These are phyloP conservation scores for Emydura subglobosa DNA, from an alignment of 2,113 vertebrate genomes.

Conservation along the genomic window DNA sequence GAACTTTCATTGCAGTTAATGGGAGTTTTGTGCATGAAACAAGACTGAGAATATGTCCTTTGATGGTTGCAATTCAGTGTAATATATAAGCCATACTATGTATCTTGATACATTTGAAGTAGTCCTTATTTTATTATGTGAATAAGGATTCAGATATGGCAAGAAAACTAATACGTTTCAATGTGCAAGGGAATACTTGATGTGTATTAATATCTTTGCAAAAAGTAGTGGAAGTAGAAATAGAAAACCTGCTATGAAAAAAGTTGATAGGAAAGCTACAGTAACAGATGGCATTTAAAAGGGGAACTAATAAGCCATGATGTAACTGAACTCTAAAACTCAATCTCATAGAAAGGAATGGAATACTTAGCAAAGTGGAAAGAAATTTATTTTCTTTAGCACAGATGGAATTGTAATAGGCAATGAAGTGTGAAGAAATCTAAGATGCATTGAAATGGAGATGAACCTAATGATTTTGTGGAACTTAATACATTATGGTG, in stretches of 20 bases:
- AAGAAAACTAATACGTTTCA: neutral
- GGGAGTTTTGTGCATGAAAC: accelerated
- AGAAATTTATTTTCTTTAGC: accelerated
- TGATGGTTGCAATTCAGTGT: accelerated
- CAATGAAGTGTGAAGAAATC: neutral
- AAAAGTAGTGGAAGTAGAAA: neutral
- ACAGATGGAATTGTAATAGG: accelerated
- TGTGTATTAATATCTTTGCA: neutral
- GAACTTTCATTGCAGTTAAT: accelerated
- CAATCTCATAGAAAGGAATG: neutral
- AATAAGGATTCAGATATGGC: neutral
- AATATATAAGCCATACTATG: neutral
- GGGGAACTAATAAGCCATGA: neutral
- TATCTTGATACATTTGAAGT: neutral
- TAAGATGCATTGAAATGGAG: neutral
- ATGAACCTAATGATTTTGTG: accelerated
- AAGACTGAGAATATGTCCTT: accelerated
- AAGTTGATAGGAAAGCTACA: neutral
- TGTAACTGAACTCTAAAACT: neutral
- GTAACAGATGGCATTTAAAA: neutral
- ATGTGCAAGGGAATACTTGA: accelerated
- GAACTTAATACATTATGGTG: neutral
- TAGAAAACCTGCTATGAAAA: neutral
- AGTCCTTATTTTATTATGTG: neutral
- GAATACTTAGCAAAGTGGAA: neutral